phyloP scores from a whole-genome alignment of 2,113 vertebrate genomes.

The Azemiops feae region DNA sequence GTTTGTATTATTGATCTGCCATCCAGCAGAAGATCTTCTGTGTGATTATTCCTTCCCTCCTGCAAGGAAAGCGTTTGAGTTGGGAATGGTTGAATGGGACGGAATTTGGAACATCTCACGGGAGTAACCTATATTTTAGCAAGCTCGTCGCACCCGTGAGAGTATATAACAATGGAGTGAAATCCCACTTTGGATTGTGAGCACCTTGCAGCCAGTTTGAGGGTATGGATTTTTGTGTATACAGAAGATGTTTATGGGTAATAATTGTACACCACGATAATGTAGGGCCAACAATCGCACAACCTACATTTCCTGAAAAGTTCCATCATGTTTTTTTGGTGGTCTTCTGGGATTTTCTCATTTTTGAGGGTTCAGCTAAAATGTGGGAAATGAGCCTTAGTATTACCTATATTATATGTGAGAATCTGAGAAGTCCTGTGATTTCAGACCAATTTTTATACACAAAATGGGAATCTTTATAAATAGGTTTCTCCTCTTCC shows the following conservation, averaged over 20 bases:
- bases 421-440: slow-evolving; percentile 54
- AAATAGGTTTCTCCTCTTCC: slow-evolving; percentile 37
- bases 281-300: slow-evolving; percentile 70
- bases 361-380: neutral
- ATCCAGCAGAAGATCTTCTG: slow-evolving; percentile 74
- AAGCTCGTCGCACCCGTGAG: slow-evolving; percentile 50
- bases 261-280: slow-evolving; percentile 70
- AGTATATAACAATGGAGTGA: slow-evolving; percentile 40
- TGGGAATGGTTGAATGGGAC: slow-evolving; percentile 63
- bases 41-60: slow-evolving; percentile 73
- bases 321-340: slow-evolving; percentile 58
- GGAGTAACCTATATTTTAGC: slow-evolving; percentile 34
- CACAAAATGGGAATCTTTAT: slow-evolving; percentile 65
- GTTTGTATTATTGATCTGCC: slow-evolving; percentile 73
- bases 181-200: slow-evolving; percentile 49
- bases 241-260: slow-evolving; percentile 64
- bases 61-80: slow-evolving; percentile 66
- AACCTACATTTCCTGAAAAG: slow-evolving; percentile 67
- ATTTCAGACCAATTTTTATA: slow-evolving; percentile 64
- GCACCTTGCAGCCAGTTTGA: slow-evolving; percentile 59
- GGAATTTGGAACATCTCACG: slow-evolving; percentile 60
- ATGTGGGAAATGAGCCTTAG: slow-evolving; percentile 68
- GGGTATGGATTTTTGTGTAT: slow-evolving; percentile 14
- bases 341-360: slow-evolving; percentile 38
- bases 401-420: slow-evolving; percentile 58